phyloP scores from a whole-genome alignment of 2,888 invertebrate species.

The Heterodera filipjevi region DNA sequence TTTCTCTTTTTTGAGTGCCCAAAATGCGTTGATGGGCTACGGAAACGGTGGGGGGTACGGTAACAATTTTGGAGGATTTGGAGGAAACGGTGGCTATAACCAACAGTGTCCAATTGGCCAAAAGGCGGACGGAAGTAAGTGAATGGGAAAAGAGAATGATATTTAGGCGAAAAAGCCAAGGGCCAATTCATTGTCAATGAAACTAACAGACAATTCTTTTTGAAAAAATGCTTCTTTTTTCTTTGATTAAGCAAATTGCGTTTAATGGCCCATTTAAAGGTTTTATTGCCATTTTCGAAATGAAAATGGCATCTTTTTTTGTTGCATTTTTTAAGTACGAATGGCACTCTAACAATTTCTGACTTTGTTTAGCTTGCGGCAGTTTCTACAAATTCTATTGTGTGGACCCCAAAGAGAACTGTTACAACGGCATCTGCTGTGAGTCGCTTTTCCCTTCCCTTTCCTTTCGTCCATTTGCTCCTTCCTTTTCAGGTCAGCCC shows the following conservation, averaged over 20 bases:
- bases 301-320: too few relatives aligned
- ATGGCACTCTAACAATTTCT: too few relatives aligned
- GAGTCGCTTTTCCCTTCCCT: not conserved
- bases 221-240: too few relatives aligned
- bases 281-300: too few relatives aligned
- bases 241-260: too few relatives aligned
- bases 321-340: too few relatives aligned
- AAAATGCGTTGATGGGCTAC: not conserved
- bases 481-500: conserved; percentile 2
- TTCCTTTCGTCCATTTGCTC: not conserved
- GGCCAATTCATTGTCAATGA: too few relatives aligned
- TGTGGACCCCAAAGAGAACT: not conserved
- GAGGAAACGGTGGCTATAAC: not conserved
- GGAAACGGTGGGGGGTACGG: not conserved
- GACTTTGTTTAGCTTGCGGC: conserved; percentile 2
- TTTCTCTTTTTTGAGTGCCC: not conserved
- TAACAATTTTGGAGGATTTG: not conserved
- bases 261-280: too few relatives aligned
- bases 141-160: not conserved
- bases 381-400: conserved; percentile 14
- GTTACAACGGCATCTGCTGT: conserved; percentile 1
- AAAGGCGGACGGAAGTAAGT: conserved; percentile 6
- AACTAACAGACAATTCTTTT: too few relatives aligned
- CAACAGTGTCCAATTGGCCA: conserved; percentile 3
- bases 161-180: not conserved